These are phyloP conservation scores for Hyppa rectilinea DNA, from an alignment of 2,888 invertebrate species.

Conservation along the genomic window DNA sequence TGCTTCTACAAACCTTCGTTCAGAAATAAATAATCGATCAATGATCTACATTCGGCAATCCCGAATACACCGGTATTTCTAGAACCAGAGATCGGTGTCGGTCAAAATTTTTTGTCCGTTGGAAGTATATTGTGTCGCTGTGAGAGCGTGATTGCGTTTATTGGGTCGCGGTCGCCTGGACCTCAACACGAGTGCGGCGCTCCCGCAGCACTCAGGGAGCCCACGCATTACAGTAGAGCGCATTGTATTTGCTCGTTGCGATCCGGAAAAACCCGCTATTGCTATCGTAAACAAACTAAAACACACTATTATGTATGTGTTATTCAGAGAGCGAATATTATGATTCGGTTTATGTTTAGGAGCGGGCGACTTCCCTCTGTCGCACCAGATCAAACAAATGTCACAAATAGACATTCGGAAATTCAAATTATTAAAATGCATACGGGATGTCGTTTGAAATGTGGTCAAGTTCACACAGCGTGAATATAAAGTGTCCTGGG, in stretches of 20 bases:
- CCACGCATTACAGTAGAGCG: too few relatives aligned
- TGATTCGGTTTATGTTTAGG: not conserved
- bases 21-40: too few relatives aligned
- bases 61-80: too few relatives aligned
- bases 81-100: too few relatives aligned
- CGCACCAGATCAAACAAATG: not conserved
- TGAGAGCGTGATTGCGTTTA: conserved; percentile 14
- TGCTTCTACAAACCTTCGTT: too few relatives aligned
- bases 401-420: not conserved
- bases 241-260: too few relatives aligned
- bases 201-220: not conserved
- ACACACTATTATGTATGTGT: too few relatives aligned
- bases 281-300: not conserved
- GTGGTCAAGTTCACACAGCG: not conserved
- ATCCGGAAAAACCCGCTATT: not conserved
- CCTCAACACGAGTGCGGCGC: conserved; percentile 7
- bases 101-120: conserved; percentile 21
- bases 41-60: too few relatives aligned
- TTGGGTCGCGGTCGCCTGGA: conserved; percentile 25
- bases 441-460: not conserved
- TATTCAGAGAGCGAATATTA: not conserved
- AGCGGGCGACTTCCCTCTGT: not conserved
- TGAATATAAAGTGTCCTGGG: conserved; percentile 7
- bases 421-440: not conserved
- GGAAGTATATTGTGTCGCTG: conserved; percentile 1